A percentile compares a stretch with the other conserved stretches of the same genome.
These are phyloP conservation scores for Globodera rostochiensis DNA, from an alignment of 1,140 invertebrate species.

Conservation along the genomic window DNA sequence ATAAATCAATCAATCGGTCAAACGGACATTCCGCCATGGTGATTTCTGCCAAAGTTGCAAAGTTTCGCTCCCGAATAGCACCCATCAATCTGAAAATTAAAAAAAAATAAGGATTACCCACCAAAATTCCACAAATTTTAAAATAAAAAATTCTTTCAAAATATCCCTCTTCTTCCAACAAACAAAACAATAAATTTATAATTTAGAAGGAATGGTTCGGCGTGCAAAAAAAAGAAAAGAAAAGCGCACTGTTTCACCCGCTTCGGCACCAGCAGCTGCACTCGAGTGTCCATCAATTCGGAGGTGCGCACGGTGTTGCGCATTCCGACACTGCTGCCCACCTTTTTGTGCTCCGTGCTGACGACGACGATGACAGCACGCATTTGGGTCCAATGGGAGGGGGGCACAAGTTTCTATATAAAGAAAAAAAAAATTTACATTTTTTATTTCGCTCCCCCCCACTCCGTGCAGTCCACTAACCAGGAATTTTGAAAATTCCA, in stretches of 20 bases:
- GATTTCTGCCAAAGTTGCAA: constrained; percentile 83
- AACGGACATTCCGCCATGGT: constrained; percentile 87
- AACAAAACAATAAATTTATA: neutral
- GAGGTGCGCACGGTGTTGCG: constrained; percentile 80
- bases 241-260: constrained; percentile 72
- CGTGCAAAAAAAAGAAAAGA: constrained; percentile 5
- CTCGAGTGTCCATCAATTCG: constrained; percentile 77
- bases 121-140: too few species aligned
- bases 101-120: too few species aligned
- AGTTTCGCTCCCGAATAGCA: constrained; percentile 81
- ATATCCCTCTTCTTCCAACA: neutral
- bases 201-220: neutral
- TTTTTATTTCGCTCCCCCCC: too few species aligned
- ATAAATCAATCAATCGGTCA: neutral
- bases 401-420: constrained; percentile 70
- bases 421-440: neutral
- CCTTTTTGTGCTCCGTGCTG: constrained; percentile 82
- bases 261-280: constrained; percentile 75
- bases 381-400: constrained; percentile 86
- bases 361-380: constrained; percentile 85
- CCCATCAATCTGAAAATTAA: constrained; percentile 52
- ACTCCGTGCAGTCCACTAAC: too few species aligned
- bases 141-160: too few species aligned
- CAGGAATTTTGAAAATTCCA: too few species aligned
- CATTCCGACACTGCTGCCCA: constrained; percentile 90